These are phyloP conservation scores for Aphelenchoides bicaudatus DNA, from an alignment of 2,888 invertebrate genomes.

Conservation along the genomic window DNA sequence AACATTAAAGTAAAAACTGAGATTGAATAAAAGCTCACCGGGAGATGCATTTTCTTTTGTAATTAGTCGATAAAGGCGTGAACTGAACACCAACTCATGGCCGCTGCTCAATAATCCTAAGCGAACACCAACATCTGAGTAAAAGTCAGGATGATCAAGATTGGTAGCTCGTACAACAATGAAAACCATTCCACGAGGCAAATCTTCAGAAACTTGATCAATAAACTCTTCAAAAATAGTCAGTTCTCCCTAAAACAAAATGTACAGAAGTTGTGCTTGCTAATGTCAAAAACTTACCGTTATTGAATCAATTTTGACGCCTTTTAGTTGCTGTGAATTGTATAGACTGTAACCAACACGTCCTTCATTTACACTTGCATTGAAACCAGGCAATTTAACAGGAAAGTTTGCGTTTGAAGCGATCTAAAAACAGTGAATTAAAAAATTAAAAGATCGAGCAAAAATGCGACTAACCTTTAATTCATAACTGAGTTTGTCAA, in stretches of 20 bases:
- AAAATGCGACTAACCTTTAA: constrained; percentile 37
- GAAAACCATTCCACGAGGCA: constrained; percentile 31
- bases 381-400: constrained; percentile 29
- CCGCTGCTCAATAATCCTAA: constrained; percentile 10
- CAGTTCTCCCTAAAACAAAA: constrained; percentile 32
- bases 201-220: not conserved
- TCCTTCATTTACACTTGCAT: constrained; percentile 31
- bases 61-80: constrained; percentile 44
- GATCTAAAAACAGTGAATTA: constrained; percentile 25
- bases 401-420: constrained; percentile 29
- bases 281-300: constrained; percentile 31
- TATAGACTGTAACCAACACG: constrained; percentile 43
- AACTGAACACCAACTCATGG: constrained; percentile 39
- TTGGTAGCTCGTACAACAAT: constrained; percentile 55
- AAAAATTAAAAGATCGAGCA: constrained; percentile 15
- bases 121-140: constrained; percentile 49
- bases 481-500: constrained; percentile 53
- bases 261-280: not conserved
- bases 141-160: constrained; percentile 40
- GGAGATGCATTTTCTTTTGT: constrained; percentile 44
- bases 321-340: constrained; percentile 20
- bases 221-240: constrained; percentile 35
- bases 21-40: too few relatives aligned
- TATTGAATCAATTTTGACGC: constrained; percentile 41
- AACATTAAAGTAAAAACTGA: too few relatives aligned